Conservation (phyloP, 2,113 vertebrate species). For the Crypturellus undulatus region DNA sequence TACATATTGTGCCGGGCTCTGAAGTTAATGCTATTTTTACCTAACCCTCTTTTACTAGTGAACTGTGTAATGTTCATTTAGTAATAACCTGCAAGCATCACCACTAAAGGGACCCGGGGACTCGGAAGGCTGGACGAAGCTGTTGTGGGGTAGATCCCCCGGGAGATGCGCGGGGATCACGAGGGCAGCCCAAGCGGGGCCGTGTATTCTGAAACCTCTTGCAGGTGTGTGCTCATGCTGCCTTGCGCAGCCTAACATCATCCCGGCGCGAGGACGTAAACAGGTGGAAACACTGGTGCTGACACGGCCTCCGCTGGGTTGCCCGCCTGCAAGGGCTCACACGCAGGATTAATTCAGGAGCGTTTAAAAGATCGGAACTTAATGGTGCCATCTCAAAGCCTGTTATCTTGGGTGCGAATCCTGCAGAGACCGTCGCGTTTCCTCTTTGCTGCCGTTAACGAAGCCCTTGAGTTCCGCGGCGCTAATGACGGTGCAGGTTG, state of each 20-base stretch:
- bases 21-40: neutral
- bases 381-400: neutral
- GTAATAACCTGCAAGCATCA: neutral
- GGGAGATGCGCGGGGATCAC: neutral
- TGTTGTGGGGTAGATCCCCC: neutral
- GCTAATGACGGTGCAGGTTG: neutral
- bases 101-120: neutral
- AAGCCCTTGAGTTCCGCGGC: neutral
- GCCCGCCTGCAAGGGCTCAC: neutral
- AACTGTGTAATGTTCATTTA: neutral
- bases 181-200: no score
- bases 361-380: neutral
- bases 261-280: neutral
- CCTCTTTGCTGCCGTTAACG: neutral
- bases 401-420: neutral
- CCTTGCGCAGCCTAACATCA: neutral
- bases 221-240: neutral
- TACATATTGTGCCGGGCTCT: neutral
- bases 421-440: neutral
- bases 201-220: neutral
- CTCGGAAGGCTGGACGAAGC: neutral
- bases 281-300: neutral
- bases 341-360: neutral
- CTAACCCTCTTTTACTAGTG: neutral
- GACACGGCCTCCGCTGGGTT: neutral